Evolutionary conservation across 35 echinoderm and acorn worm genomes (phyloP).

Genomic region (Ophioderma brevispina): DNA sequence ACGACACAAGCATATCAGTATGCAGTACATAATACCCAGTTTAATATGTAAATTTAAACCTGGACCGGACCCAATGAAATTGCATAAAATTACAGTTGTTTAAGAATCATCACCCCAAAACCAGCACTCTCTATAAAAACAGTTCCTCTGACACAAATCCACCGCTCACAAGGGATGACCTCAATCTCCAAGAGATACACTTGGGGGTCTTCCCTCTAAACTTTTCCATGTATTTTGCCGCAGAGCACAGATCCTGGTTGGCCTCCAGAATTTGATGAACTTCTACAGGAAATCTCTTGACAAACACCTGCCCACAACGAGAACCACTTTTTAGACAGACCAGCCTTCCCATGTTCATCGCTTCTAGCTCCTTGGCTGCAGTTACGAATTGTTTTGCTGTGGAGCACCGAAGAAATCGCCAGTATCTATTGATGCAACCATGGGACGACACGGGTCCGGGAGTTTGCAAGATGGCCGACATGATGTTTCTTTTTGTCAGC

Average conservation of each 20-base stretch:
- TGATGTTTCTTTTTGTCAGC: neutral
- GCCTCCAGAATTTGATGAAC: neutral
- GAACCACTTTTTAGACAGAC: neutral
- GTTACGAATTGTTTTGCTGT: neutral
- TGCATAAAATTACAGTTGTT: too few species aligned
- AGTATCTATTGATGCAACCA: neutral
- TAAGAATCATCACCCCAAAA: too few species aligned
- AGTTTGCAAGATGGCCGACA: neutral
- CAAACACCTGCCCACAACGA: neutral
- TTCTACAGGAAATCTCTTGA: neutral
- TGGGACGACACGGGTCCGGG: neutral
- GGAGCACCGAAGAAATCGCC: neutral
- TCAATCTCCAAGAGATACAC: neutral
- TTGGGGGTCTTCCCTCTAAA: neutral
- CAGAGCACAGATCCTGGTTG: neutral
- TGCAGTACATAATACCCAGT: too few species aligned
- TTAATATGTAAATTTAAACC: too few species aligned
- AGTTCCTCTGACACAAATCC: neutral
- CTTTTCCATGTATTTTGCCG: neutral
- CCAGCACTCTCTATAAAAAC: neutral
- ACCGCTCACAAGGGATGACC: neutral
- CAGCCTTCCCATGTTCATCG: neutral
- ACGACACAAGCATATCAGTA: too few species aligned
- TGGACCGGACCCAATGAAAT: too few species aligned
- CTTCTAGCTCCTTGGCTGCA: neutral